phyloP scores from a whole-genome alignment of 1,140 invertebrate genomes.

The Drosophila pruinosa region DNA sequence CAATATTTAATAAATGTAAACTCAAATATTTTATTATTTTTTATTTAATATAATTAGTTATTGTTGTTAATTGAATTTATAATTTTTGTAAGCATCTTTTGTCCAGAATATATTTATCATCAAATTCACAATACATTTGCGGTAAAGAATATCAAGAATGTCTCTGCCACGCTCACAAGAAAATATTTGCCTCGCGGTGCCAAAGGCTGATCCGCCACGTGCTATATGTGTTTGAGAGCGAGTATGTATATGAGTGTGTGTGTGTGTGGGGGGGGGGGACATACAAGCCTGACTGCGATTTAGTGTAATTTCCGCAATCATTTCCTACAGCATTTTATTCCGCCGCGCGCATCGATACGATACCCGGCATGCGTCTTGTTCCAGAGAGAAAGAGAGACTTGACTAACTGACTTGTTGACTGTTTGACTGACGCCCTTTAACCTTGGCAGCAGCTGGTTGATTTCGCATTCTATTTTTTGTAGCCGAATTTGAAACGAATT shows the following conservation, averaged over 20 bases:
- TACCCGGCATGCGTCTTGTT: background rate
- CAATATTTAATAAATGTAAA: background rate
- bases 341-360: slow-evolving; percentile 47
- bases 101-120: background rate
- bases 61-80: too few relatives aligned
- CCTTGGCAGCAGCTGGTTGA: slow-evolving; percentile 40
- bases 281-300: slow-evolving; percentile 50
- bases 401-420: slow-evolving; percentile 5
- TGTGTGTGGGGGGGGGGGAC: slow-evolving; percentile 21
- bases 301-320: slow-evolving; percentile 77
- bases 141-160: slow-evolving; percentile 26
- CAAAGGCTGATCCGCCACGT: slow-evolving; percentile 11
- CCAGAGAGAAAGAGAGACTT: background rate
- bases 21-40: too few relatives aligned
- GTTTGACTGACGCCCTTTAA: slow-evolving; percentile 16
- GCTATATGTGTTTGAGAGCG: background rate
- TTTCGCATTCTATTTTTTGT: slow-evolving; percentile 24
- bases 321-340: slow-evolving; percentile 76
- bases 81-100: too few relatives aligned
- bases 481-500: slow-evolving; percentile 25
- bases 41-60: too few relatives aligned
- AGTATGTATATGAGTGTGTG: background rate
- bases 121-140: slow-evolving; percentile 15
- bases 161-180: slow-evolving; percentile 18
- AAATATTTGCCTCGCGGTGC: slow-evolving; percentile 39